Evolutionary conservation across 1,140 invertebrate species (phyloP).

Genomic region (Sarcophaga peregrina): DNA sequence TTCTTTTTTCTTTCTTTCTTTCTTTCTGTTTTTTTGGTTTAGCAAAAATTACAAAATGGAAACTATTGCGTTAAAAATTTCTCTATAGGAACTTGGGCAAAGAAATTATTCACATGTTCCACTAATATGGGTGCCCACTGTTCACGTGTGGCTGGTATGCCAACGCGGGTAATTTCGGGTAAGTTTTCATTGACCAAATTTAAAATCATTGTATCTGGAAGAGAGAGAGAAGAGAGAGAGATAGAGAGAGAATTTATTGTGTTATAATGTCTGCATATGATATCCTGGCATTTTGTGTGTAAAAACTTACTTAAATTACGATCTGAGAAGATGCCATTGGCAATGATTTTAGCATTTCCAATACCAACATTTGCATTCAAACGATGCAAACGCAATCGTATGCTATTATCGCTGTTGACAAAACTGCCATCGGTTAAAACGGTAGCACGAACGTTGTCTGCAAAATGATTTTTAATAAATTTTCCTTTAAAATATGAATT

Average conservation of each 20-base stretch:
- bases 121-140: conserved; percentile 64
- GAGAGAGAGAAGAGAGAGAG: background rate
- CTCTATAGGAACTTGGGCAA: conserved; percentile 62
- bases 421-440: conserved; percentile 57
- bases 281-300: background rate
- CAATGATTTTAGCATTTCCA: conserved; percentile 57
- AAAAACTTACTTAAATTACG: conserved; percentile 60
- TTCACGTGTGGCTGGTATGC: conserved; percentile 63
- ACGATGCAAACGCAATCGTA: conserved; percentile 56
- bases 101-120: conserved; percentile 63
- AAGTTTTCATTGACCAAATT: conserved; percentile 65
- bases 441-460: conserved; percentile 61
- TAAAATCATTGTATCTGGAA: conserved; percentile 61
- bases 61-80: conserved; percentile 59
- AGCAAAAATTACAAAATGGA: background rate
- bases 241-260: background rate
- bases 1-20: background rate
- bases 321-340: conserved; percentile 63
- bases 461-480: background rate
- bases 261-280: too few relatives aligned
- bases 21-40: background rate
- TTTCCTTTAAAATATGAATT: background rate
- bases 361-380: conserved; percentile 61
- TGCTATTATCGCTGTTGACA: conserved; percentile 54
- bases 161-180: conserved; percentile 61